These are phyloP conservation scores for Physeter macrocephalus DNA, from an alignment of 2,113 vertebrate species.

Conservation along the genomic window DNA sequence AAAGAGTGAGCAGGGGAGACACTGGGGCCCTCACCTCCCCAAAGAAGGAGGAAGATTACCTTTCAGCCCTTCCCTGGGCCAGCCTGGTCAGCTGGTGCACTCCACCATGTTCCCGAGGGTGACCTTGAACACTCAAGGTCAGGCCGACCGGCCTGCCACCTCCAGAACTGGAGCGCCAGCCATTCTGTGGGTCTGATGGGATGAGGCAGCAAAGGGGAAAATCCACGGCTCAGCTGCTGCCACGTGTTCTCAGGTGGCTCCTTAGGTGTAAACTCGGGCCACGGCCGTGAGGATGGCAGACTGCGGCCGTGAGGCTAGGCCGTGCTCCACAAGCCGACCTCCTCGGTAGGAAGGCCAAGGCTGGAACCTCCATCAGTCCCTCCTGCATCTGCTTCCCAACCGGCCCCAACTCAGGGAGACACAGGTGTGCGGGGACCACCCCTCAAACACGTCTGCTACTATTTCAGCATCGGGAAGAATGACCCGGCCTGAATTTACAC, in stretches of 20 bases:
- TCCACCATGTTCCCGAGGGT: not conserved
- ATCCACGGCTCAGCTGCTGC: rapidly evolving
- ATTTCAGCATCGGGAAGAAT: not conserved
- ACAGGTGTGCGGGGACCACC: rapidly evolving
- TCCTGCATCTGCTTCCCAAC: not conserved
- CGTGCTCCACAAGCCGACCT: not conserved
- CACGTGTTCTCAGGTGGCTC: not conserved
- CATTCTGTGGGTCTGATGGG: not conserved
- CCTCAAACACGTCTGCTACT: not conserved
- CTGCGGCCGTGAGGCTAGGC: not conserved
- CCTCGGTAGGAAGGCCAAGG: not conserved
- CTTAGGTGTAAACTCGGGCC: not conserved
- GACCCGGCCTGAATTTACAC: too few relatives aligned
- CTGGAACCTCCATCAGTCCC: not conserved
- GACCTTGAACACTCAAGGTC: not conserved
- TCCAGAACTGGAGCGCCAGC: not conserved
- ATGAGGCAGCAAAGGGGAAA: not conserved
- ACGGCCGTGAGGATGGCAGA: not conserved
- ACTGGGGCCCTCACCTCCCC: not conserved
- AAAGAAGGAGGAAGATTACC: not conserved
- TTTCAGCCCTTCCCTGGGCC: not conserved
- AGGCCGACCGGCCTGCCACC: not conserved
- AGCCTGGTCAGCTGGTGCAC: not conserved
- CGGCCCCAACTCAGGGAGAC: not conserved
- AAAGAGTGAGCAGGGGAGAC: rapidly evolving